Evolutionary conservation across 1,140 invertebrate genomes (phyloP).

Genomic region (Drosophila ironensis): DNA sequence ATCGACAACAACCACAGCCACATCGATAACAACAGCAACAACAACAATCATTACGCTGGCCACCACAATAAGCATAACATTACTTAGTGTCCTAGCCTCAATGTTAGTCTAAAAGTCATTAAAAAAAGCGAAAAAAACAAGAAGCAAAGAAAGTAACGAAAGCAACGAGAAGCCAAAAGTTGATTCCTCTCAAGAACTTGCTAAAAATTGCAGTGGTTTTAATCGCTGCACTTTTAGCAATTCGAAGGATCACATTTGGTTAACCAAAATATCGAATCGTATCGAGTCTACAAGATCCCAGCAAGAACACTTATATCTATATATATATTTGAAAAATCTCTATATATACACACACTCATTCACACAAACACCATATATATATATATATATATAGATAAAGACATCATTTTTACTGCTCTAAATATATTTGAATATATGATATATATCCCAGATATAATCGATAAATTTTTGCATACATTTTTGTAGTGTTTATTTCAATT

Average conservation of each 20-base stretch:
- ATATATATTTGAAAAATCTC: conserved; percentile 38
- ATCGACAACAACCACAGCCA: conserved; percentile 61
- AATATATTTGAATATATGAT: conserved; percentile 51
- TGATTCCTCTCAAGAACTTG: too few relatives aligned
- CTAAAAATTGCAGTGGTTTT: neutral
- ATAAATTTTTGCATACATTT: conserved; percentile 69
- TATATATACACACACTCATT: conserved; percentile 36
- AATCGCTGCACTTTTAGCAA: neutral
- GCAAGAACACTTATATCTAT: conserved; percentile 40
- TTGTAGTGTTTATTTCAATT: conserved; percentile 71
- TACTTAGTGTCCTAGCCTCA: conserved; percentile 79
- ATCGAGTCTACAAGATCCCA: conserved; percentile 30
- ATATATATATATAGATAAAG: conserved; percentile 40
- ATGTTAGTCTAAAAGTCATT: conserved; percentile 73
- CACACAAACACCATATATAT: conserved; percentile 23
- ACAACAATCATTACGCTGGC: conserved; percentile 75
- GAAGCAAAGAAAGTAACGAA: too few relatives aligned
- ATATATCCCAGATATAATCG: conserved; percentile 44
- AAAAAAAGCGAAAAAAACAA: conserved; percentile 6
- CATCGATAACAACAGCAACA: conserved; percentile 65
- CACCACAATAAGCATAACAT: conserved; percentile 81
- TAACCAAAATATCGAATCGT: conserved; percentile 21
- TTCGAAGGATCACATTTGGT: neutral
- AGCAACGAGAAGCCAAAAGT: too few relatives aligned
- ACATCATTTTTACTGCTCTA: conserved; percentile 63